Conservation (phyloP, 2,888 invertebrate species). For the Pecten maximus region DNA sequence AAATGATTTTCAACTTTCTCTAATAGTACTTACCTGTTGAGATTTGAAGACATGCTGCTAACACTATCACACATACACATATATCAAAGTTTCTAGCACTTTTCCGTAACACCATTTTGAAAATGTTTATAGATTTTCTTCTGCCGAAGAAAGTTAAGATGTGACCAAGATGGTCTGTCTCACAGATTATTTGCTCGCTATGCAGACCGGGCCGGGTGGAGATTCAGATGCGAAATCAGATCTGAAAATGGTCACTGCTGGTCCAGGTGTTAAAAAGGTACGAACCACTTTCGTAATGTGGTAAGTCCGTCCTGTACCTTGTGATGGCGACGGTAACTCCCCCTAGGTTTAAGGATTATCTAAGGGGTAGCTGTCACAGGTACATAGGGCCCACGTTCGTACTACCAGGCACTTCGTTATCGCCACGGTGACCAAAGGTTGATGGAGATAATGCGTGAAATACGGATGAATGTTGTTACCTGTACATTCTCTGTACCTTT, state of each 20-base stretch:
- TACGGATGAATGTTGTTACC: background rate
- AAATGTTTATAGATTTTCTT: background rate
- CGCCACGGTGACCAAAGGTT: background rate
- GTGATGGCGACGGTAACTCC: constrained; percentile 10
- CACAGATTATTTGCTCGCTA: background rate
- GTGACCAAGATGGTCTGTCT: background rate
- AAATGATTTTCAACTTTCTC: too few relatives aligned
- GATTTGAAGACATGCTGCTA: background rate
- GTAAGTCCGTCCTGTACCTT: background rate
- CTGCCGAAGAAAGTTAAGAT: background rate
- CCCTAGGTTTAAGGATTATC: background rate
- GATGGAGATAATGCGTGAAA: background rate
- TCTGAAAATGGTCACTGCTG: background rate
- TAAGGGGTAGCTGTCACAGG: background rate
- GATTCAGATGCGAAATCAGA: background rate
- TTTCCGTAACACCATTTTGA: constrained; percentile 4
- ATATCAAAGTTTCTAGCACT: background rate
- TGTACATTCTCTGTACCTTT: background rate
- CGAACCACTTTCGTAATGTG: background rate
- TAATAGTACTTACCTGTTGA: background rate
- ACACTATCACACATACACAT: background rate
- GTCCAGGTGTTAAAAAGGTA: background rate
- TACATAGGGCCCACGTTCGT: background rate
- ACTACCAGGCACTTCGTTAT: background rate
- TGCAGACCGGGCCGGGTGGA: background rate